These are phyloP conservation scores for Microtus obscurus DNA, from an alignment of 2,797 vertebrate genomes.

Conservation along the genomic window DNA sequence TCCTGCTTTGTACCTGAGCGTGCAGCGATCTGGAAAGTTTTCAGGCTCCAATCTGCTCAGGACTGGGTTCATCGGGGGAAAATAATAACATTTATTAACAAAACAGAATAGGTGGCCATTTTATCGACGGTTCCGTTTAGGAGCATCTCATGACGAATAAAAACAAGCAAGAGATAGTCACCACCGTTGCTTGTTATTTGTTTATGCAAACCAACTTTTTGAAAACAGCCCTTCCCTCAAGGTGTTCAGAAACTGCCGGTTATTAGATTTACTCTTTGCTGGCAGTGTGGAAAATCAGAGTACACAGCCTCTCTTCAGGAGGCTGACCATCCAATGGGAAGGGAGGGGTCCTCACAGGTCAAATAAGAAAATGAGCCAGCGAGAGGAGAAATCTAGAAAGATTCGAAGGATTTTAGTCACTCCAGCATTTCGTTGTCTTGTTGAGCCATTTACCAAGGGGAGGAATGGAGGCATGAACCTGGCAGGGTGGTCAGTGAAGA, in stretches of 20 bases:
- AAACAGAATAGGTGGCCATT: not conserved
- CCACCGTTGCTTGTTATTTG: not conserved
- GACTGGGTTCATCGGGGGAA: not conserved
- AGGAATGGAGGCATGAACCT: not conserved
- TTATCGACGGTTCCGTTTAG: not conserved
- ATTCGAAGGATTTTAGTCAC: not conserved
- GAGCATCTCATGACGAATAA: not conserved
- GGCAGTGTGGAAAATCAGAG: not conserved
- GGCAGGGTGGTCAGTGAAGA: not conserved
- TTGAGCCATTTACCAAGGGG: not conserved
- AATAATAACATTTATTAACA: not conserved
- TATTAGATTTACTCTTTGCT: not conserved
- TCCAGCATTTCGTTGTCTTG: not conserved
- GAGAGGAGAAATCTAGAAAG: not conserved
- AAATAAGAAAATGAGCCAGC: not conserved
- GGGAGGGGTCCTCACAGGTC: not conserved
- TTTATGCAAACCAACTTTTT: not conserved
- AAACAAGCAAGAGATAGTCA: not conserved
- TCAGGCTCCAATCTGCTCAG: not conserved
- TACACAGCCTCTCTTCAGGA: not conserved
- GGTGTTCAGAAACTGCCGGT: not conserved
- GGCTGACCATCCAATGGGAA: not conserved
- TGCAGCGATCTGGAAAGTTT: constrained; percentile 14
- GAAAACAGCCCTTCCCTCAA: not conserved
- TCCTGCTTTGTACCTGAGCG: not conserved